Base-by-base conservation (phyloP, 2,888 invertebrate species). In the Anticlea derivata region DNA sequence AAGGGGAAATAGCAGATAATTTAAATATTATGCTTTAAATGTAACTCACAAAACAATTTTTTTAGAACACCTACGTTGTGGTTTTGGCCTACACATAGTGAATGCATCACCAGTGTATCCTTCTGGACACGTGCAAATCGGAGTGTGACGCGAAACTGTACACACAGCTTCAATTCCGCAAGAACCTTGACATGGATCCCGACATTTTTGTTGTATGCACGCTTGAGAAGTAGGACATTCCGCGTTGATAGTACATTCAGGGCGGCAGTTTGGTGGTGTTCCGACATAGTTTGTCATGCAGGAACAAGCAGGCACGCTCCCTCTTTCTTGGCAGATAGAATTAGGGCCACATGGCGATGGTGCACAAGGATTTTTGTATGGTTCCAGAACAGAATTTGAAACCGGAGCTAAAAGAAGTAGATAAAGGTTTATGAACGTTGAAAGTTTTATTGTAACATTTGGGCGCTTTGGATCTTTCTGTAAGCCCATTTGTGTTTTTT, bases 341-440 rank as follows among this genome's bases (percentile, higher is more conserved):
- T 95, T 95, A 26, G 94, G 89, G 29, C 96, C 96, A 73, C 94
- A 94, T 10, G 93, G 93, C n/a, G 93, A 93, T 13, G 93, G 93
- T 47, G 91, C 77, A 65, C 93, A 93, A 33, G 93, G 93, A 66
- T 91, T 86, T 56, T 62, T 78, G 53, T 90, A 88, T 37, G 91
- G 91, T 70, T 91, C 91, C 49, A 87, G 70, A 38, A 85, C 82
- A 23, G 80, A 75, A 53, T 91, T 87, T 39, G 87, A 86, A 31
- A 84, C 63, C n/a, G 89, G 87, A 52, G 88, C 86, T 88, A 66
- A 61, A 83, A 84, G 5, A 44, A 17, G 7, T 10, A 31, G 0
- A 22, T 5, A 13, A 12, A 6, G 17, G 3, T 44, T 11, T n/a
- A n/a, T n/a, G n/a, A n/a, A n/a, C n/a, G n/a, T n/a, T n/a, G n/a